A percentile compares a stretch with the other conserved stretches of the same genome.
phyloP scores from a whole-genome alignment of 2,797 vertebrate species.

The Cetoscarus ocellatus region DNA sequence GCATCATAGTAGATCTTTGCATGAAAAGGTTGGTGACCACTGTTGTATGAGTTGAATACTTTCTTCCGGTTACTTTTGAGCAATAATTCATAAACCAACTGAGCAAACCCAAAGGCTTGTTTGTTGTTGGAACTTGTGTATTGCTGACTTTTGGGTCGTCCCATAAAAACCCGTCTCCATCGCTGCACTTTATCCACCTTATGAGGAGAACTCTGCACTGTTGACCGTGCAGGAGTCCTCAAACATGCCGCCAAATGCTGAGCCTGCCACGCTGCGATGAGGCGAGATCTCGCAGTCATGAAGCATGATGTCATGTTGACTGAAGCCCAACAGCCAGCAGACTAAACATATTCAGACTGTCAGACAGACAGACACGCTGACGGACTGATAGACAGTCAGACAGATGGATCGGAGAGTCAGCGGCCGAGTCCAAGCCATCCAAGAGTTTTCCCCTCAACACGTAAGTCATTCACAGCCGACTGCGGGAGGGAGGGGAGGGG shows the following conservation, averaged over 20 bases:
- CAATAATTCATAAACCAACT: too few relatives aligned
- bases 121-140: too few relatives aligned
- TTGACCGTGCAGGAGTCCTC: neutral
- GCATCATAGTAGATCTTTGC: too few relatives aligned
- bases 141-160: too few relatives aligned
- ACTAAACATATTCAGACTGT: constrained; percentile 43
- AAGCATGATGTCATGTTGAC: constrained; percentile 29
- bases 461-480: constrained; percentile 52
- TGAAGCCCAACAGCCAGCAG: constrained; percentile 22
- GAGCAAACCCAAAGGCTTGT: too few relatives aligned
- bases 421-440: constrained; percentile 34
- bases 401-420: constrained; percentile 45
- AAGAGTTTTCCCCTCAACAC: constrained; percentile 40
- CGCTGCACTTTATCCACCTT: too few relatives aligned
- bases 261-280: neutral
- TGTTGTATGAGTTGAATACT: too few relatives aligned
- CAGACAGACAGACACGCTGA: constrained; percentile 40
- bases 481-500: constrained; percentile 18
- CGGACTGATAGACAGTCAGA: constrained; percentile 45
- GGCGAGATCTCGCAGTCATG: constrained; percentile 25
- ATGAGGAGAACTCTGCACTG: neutral
- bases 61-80: too few relatives aligned
- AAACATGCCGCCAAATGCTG: neutral
- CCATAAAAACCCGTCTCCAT: too few relatives aligned
- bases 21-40: too few relatives aligned